Conservation (phyloP, 2,113 vertebrate species). For the Morone chrysops region DNA sequence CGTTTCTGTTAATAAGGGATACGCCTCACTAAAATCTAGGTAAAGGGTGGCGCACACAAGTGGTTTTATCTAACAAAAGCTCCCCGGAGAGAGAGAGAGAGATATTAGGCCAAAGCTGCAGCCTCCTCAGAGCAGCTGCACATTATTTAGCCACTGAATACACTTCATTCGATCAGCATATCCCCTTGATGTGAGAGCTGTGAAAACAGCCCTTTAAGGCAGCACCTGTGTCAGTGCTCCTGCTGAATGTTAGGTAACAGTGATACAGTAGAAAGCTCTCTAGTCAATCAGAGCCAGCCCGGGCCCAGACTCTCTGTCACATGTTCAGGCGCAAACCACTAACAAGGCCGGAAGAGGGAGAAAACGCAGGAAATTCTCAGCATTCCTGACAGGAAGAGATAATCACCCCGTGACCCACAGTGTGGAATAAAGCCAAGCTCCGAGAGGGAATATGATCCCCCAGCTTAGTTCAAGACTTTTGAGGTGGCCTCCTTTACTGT, state of each 20-base stretch:
- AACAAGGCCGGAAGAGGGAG: conserved; percentile 73
- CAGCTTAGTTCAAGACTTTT: conserved; percentile 51
- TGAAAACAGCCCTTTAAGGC: conserved; percentile 34
- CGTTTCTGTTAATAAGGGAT: conserved; percentile 12
- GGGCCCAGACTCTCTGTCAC: conserved; percentile 58
- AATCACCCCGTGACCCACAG: conserved; percentile 80
- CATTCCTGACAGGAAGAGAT: conserved; percentile 88
- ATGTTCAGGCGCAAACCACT: conserved; percentile 65
- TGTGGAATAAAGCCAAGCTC: conserved; percentile 68
- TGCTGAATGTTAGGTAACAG: conserved; percentile 50
- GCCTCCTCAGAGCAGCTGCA: conserved; percentile 63
- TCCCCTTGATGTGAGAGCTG: conserved; percentile 39
- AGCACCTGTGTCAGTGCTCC: conserved; percentile 7
- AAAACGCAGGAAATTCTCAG: conserved; percentile 83
- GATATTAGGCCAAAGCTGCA: conserved; percentile 19
- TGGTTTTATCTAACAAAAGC: conserved; percentile 44
- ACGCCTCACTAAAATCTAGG: conserved; percentile 6
- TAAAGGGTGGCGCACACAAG: conserved; percentile 8
- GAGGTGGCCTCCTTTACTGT: conserved; percentile 55
- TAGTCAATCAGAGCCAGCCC: conserved; percentile 58
- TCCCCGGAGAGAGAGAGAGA: conserved; percentile 19
- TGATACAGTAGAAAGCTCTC: conserved; percentile 17
- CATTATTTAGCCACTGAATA: conserved; percentile 53
- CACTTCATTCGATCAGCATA: conserved; percentile 36
- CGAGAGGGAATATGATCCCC: conserved; percentile 63